phyloP scores from a whole-genome alignment of 1,140 invertebrate species.

The Daktulosphaira vitifoliae region DNA sequence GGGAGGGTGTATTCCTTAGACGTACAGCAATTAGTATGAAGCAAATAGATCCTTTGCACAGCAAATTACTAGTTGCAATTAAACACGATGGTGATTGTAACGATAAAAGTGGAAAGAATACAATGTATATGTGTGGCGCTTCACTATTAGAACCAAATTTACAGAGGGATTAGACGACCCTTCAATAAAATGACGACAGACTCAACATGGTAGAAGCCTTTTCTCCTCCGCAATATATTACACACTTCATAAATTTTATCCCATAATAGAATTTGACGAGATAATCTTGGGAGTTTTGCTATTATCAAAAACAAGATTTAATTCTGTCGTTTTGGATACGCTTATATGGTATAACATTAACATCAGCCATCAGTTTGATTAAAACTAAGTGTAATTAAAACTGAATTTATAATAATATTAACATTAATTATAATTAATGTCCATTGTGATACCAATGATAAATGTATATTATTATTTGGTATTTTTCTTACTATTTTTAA shows the following conservation, averaged over 20 bases:
- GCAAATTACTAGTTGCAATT: slow-evolving; percentile 5
- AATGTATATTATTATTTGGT: no score
- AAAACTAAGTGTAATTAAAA: no score
- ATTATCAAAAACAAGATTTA: no score
- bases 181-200: not conserved
- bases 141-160: slow-evolving; percentile 12
- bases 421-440: no score
- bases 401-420: no score
- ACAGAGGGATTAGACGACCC: slow-evolving; percentile 3
- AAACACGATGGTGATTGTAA: not conserved
- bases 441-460: no score
- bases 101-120: not conserved
- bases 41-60: slow-evolving; percentile 16
- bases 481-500: no score
- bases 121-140: not conserved
- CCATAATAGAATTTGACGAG: not conserved
- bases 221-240: not conserved
- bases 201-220: no score
- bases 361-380: no score
- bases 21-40: slow-evolving; percentile 15
- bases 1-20: no score
- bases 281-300: slow-evolving; percentile 1
- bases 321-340: no score
- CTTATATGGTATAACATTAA: no score
- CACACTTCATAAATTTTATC: not conserved